Evolutionary conservation across 2,113 vertebrate genomes (phyloP).

Genomic region (Cyprinus carpio): DNA sequence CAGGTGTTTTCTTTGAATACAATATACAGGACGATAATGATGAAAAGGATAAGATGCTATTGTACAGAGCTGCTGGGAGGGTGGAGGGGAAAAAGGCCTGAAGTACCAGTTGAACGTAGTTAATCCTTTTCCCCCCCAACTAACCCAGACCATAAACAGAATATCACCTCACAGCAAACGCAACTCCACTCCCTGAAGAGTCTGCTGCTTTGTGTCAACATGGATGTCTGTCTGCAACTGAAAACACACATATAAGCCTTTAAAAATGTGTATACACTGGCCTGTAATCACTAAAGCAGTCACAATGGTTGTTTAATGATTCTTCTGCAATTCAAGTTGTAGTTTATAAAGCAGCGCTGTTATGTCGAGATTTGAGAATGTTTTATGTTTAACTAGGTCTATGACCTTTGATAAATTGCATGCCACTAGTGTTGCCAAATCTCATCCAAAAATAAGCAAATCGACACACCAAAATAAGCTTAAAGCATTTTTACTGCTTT

Average conservation of each 20-base stretch:
- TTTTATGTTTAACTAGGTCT: background rate
- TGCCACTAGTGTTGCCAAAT: background rate
- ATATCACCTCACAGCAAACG: conserved; percentile 87
- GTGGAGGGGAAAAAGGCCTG: conserved; percentile 22
- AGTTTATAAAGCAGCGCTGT: background rate
- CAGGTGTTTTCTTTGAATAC: background rate
- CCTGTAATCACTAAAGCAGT: background rate
- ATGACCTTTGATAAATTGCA: background rate
- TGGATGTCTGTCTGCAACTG: conserved; percentile 90
- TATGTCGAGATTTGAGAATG: background rate
- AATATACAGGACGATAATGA: background rate
- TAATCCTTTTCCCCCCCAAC: conserved; percentile 83
- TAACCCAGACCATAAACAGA: conserved; percentile 86
- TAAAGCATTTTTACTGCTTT: background rate
- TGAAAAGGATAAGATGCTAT: background rate
- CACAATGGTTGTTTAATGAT: background rate
- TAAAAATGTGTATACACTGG: background rate
- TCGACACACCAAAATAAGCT: background rate
- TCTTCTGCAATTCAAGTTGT: background rate
- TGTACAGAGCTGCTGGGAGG: background rate
- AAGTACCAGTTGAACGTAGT: conserved; percentile 95
- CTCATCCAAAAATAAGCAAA: background rate
- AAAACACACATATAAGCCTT: conserved; percentile 46
- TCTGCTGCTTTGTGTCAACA: conserved; percentile 92
- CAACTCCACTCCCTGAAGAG: conserved; percentile 92